A percentile compares a stretch with the other conserved stretches of the same genome.
phyloP scores from a whole-genome alignment of 2,888 invertebrate genomes.

The Scaptomyza cyrtandrae region DNA sequence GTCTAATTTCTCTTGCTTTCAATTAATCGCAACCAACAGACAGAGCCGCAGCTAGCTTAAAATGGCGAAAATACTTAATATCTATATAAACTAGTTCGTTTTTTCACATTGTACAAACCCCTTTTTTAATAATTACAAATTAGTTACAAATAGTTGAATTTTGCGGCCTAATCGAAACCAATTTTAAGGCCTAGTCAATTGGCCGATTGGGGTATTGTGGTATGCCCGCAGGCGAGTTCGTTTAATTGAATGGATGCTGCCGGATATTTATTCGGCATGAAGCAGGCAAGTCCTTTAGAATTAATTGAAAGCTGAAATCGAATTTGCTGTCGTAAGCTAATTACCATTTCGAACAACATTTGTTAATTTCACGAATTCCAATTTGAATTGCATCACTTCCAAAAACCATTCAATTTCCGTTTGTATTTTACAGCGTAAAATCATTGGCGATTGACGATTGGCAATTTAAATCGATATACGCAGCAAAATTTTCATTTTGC shows the following conservation, averaged over 20 bases:
- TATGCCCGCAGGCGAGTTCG: constrained; percentile 38
- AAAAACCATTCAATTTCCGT: neutral
- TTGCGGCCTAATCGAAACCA: neutral
- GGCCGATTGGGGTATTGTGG: constrained; percentile 8
- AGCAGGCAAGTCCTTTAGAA: constrained; percentile 11
- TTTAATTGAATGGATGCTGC: constrained; percentile 39
- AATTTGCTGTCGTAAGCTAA: neutral
- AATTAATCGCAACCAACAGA: neutral
- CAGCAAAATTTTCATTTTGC: no score
- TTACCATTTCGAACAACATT: neutral
- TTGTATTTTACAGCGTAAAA: no score
- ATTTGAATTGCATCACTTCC: neutral
- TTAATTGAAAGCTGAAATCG: constrained; percentile 12
- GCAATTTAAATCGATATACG: no score
- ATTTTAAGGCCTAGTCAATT: neutral
- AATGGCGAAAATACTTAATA: neutral
- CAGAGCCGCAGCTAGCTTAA: neutral
- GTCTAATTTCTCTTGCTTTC: no score
- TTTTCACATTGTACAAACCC: neutral
- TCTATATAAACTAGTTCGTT: no score
- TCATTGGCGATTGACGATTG: no score
- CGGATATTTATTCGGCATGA: constrained; percentile 32
- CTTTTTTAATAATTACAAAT: neutral
- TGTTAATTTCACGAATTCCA: neutral
- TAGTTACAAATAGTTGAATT: constrained; percentile 3